Base-by-base conservation (phyloP, 2,888 invertebrate genomes). In the Stictocephala bisonia region DNA sequence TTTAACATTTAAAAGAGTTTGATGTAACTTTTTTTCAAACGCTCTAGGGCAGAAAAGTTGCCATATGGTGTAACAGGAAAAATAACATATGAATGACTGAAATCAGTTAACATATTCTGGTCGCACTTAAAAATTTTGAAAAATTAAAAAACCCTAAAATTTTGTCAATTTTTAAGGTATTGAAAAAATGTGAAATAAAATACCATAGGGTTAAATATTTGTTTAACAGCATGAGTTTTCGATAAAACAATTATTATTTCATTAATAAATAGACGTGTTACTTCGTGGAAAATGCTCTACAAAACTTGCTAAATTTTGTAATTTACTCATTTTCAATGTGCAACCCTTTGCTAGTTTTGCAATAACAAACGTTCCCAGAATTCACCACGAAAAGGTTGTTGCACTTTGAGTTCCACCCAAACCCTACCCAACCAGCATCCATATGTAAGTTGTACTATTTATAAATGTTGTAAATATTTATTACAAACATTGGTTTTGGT, bases 341-440 rank as follows among this genome's bases (percentile, higher is more conserved):
- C 51, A 51, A 51, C 51, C 22, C 51, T 51, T 51, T 24, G 7
- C 51, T 51, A 6, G 18, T 22, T 51, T 51, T 51, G 51, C 51
- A 20, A 51, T 20, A 18, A 51, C 51, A 51, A 51, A 51, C 18
- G 20, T n/a, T 20, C 51, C 51, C 11, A 51, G 51, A 51, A 51
- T n/a, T n/a, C n/a, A n/a, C n/a, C n/a, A n/a, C n/a, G n/a, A n/a
- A n/a, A n/a, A n/a, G n/a, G n/a, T n/a, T 24, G 22, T 51, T 51
- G 51, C 53, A 53, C 53, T 53, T 53, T n/a, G 53, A 53, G 53
- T 53, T 53, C 27, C 53, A 35, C 35, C 35, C 35, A 35, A 7
- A 35, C 35, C 35, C 44, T 44, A 44, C 44, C 15, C 9, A 44
- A 44, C 9, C 44, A n/a, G 4, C 15, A 44, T 44, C 44, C 44